Conservation (phyloP, 2,888 invertebrate genomes). For the Sphaerophoria taeniata region DNA sequence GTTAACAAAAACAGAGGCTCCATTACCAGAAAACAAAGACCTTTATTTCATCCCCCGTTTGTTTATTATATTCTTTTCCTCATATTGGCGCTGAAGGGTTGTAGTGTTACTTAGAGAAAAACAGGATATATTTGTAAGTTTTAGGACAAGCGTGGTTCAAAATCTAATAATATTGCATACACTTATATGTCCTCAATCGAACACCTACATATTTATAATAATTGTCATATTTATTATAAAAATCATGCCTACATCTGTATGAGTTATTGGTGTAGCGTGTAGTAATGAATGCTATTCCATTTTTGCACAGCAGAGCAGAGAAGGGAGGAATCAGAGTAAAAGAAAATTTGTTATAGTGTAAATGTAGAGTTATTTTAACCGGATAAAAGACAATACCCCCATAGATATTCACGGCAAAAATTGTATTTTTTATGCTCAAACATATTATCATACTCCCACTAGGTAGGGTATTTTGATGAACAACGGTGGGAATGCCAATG, state of each 20-base stretch:
- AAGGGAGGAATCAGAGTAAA: slow-evolving; percentile 22
- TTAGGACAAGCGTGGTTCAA: slow-evolving; percentile 57
- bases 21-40: background rate
- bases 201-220: slow-evolving; percentile 14
- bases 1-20: slow-evolving; percentile 54
- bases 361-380: slow-evolving; percentile 81
- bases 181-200: slow-evolving; percentile 32
- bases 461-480: slow-evolving; percentile 38
- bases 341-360: slow-evolving; percentile 75
- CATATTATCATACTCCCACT: slow-evolving; percentile 11
- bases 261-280: slow-evolving; percentile 27
- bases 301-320: background rate
- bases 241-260: slow-evolving; percentile 33
- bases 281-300: slow-evolving; percentile 27
- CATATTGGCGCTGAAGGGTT: slow-evolving; percentile 32
- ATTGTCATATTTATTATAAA: slow-evolving; percentile 22
- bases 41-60: slow-evolving; percentile 63
- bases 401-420: slow-evolving; percentile 57
- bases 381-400: slow-evolving; percentile 78
- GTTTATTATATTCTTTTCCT: slow-evolving; percentile 53
- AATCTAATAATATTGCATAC: slow-evolving; percentile 70
- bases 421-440: slow-evolving; percentile 50
- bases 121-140: slow-evolving; percentile 34
- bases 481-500: slow-evolving; percentile 5
- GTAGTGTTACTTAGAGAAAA: slow-evolving; percentile 44